Evolutionary conservation across 2,888 invertebrate species (phyloP), one percentile per base, ranked within the genome.

Genomic region (Limulus polyphemus): DNA sequence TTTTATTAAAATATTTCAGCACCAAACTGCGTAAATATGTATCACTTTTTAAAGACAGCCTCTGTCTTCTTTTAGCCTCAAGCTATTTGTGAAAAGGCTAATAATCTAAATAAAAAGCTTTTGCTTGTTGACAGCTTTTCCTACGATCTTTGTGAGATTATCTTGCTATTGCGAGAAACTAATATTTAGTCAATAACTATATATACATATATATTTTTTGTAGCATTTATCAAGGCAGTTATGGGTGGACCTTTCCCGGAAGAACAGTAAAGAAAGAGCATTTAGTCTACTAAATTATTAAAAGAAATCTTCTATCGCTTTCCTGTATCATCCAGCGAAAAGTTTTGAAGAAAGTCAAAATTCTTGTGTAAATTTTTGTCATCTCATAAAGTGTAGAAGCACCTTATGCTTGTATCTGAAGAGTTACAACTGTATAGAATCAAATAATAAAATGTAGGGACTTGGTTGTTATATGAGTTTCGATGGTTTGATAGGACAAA

Each of bases 171-270:
- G 14, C 11, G 3, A 54, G 16, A 16, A 52, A 54, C 16, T 54
- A 51, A 51, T 51, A 32, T 32, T 32, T 32, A 0, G 32, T 32
- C 32, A 32, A 2, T 46, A 16, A 61, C 14, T 63, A 59, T 57
- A 7, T 54, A 56, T 55, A 47, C 58, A 58, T 62, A 64, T 58
- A 58, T 62, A 62, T 58, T 67, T 68, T 71, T 77, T 79, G 63
- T 81, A 89, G 89, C 86, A 79, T 92, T 93, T 83, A 85, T 91
- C 79, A 84, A 86, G 81, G 86, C 84, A 82, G 85, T 92, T 84
- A 71, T 78, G 70, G 75, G 75, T 65, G 78, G 78, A 59, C 78
- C 77, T 62, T 77, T 73, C 72, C 77, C 77, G 60, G 77, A 76
- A 62, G 73, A 74, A 61, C 55, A 55, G 47, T 61, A 67, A 57